Evolutionary conservation across 1,140 invertebrate genomes (phyloP), one percentile per base, ranked within the genome.

Genomic region (Calliphora vicina): DNA sequence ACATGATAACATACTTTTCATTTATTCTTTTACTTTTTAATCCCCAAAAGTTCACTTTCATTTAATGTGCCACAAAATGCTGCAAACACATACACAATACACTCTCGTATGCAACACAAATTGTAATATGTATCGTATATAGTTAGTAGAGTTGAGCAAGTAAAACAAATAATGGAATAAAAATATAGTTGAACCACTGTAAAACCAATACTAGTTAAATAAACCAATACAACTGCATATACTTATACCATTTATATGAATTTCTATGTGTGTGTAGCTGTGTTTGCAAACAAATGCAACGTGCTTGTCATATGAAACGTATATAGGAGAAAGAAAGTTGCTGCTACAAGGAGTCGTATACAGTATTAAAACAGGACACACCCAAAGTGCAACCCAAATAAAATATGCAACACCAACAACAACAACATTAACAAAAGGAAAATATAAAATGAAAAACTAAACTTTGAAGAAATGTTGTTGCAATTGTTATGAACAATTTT

Each of bases 331-430:
- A 23, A 23, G 61, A 57, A 57, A 57, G 13, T 35, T 35, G n/a
- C n/a, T 57, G 50, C 12, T 67, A 67, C 23, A 67, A 20, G 61
- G 23, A 23, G 61, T 23, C n/a, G 29, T 42, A 17, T 29, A 35
- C 8, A 73, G 26, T 27, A 12, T n/a, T 76, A 76, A 25, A 15
- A 74, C 29, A 76, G 73, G 73, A 76, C 73, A 76, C 73, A 76
- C 73, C 73, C 73, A 76, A 76, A 76, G 73, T 76, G 73, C 73
- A 76, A 76, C 73, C 73, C 73, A 76, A 76, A 76, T 76, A 76
- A 12, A 17, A 76, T 76, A 42, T 76, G 71, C 71, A 13, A 73
- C 25, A 17, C 12, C 4, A 72, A 25, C 26, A 8, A 73, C 25
- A 29, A 27, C 25, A 17, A 26, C 26, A 15, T 29, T 4, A 17